phyloP scores from a whole-genome alignment of 2,888 invertebrate species.

The Ashinkailepas kermadecensis region DNA sequence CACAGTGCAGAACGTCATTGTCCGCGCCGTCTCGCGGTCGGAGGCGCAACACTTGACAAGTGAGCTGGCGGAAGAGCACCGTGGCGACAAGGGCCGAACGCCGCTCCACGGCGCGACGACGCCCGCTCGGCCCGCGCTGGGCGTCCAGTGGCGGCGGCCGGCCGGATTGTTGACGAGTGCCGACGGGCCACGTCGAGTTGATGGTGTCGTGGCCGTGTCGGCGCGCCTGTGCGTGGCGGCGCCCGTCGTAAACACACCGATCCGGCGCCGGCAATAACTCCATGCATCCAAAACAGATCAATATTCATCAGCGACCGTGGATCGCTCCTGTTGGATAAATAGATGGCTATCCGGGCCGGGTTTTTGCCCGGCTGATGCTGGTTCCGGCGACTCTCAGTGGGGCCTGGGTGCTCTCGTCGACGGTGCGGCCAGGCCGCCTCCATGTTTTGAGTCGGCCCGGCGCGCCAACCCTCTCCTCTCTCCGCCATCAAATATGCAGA shows the following conservation, averaged over 20 bases:
- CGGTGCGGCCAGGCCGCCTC: neutral
- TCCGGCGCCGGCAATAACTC: neutral
- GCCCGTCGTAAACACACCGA: neutral
- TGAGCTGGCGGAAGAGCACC: no score
- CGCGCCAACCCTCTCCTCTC: constrained; percentile 12
- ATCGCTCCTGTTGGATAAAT: neutral
- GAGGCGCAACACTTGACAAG: no score
- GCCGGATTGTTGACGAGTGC: no score
- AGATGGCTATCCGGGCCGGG: neutral
- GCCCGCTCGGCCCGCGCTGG: no score
- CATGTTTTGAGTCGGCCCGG: neutral
- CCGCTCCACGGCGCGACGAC: no score
- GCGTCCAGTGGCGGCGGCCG: no score
- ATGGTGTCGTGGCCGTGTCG: neutral
- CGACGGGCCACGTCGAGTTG: no score
- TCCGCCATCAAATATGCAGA: constrained; percentile 13
- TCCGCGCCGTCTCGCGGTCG: no score
- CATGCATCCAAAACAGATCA: constrained; percentile 20
- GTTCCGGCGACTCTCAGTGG: neutral
- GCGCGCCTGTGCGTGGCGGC: neutral
- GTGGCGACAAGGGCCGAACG: no score
- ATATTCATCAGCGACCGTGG: neutral
- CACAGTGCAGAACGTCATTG: no score
- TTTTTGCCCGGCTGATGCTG: neutral
- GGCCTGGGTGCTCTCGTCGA: neutral